phyloP scores from a whole-genome alignment of 64 coral and sea anemone genomes.

The Hydrozoanthus tunicans region DNA sequence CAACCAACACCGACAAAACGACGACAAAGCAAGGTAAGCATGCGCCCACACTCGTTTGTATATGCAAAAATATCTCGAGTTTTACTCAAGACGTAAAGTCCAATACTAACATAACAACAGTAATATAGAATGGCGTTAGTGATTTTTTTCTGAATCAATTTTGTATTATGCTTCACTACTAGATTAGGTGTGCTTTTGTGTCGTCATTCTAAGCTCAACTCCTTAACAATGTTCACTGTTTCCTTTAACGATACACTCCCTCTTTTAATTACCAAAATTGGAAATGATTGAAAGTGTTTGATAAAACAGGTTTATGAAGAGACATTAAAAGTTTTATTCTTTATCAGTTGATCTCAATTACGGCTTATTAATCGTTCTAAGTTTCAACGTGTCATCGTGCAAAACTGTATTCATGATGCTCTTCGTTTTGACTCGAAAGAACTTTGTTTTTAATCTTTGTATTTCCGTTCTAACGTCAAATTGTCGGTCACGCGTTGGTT shows the following conservation, averaged over 20 bases:
- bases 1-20: conserved; percentile 49
- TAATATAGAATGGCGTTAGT: background rate
- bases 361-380: background rate
- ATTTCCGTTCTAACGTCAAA: background rate
- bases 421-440: background rate
- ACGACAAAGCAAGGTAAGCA: conserved; percentile 39
- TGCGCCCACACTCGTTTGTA: background rate
- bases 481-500: background rate
- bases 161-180: background rate
- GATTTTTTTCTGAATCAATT: background rate
- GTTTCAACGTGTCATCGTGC: background rate
- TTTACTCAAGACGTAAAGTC: background rate
- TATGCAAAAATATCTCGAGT: too few relatives aligned
- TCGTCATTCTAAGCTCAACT: background rate
- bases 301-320: background rate
- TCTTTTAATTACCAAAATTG: conserved; percentile 15
- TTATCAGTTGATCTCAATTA: background rate
- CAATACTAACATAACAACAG: conserved; percentile 10
- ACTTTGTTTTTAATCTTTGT: background rate
- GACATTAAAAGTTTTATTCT: background rate
- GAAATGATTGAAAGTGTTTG: conserved; percentile 11
- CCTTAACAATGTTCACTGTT: background rate
- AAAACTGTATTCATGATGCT: background rate
- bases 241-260: background rate
- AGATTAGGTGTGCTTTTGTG: background rate